Evolutionary conservation across 2,797 vertebrate species (phyloP).

Genomic region (Pseudotriccus pelzelni): DNA sequence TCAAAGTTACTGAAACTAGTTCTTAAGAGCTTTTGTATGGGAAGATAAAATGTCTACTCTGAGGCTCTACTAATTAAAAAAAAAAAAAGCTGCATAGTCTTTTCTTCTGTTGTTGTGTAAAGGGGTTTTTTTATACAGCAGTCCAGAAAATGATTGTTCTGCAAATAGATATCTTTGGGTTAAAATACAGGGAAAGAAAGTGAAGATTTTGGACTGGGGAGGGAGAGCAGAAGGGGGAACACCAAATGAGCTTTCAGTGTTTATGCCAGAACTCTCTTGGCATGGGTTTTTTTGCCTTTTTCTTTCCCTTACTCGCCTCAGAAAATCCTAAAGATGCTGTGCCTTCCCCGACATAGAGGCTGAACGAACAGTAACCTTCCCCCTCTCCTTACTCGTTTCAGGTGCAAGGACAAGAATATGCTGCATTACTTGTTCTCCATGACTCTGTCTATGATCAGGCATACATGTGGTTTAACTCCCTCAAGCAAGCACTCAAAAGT

Average conservation of each 20-base stretch:
- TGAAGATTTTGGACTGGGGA: background rate
- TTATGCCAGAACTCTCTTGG: background rate
- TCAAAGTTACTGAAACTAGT: background rate
- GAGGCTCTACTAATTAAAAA: background rate
- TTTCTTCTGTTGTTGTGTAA: background rate
- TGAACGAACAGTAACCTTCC: background rate
- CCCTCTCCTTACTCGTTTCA: slow-evolving; percentile 40
- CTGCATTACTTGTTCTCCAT: slow-evolving; percentile 76
- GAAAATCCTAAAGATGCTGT: background rate
- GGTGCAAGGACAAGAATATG: slow-evolving; percentile 79
- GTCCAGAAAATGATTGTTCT: background rate
- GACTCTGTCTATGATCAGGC: slow-evolving; percentile 82
- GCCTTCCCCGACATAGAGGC: background rate
- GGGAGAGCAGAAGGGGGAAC: background rate
- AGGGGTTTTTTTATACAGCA: background rate
- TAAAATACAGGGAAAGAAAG: background rate
- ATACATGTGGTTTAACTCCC: slow-evolving; percentile 79
- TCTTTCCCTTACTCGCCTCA: background rate
- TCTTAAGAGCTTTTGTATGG: background rate
- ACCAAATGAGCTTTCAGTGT: background rate
- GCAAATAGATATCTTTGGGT: background rate
- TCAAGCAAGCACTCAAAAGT: slow-evolving; percentile 78
- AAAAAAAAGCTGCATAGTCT: background rate
- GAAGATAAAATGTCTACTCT: background rate
- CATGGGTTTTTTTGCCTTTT: background rate